These are phyloP conservation scores for Leptodactylus fallax DNA, from an alignment of 2,797 vertebrate species.

Conservation along the genomic window DNA sequence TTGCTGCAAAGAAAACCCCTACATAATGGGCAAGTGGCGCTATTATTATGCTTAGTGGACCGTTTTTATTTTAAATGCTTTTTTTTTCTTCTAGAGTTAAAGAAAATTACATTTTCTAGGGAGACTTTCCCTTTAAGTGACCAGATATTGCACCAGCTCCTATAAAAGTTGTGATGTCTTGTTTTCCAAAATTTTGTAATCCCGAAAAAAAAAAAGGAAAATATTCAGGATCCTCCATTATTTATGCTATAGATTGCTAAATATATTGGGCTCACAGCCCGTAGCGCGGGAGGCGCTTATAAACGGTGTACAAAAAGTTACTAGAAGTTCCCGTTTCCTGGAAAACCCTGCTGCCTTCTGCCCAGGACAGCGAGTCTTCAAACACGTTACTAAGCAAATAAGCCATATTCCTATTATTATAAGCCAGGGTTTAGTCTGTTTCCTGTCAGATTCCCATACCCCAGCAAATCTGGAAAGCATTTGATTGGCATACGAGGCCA, in stretches of 20 bases:
- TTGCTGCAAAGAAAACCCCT: no score
- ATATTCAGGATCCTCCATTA: background rate
- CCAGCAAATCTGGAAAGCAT: constrained; percentile 65
- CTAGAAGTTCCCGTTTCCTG: background rate
- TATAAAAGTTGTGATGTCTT: background rate
- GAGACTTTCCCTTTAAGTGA: background rate
- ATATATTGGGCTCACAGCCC: background rate
- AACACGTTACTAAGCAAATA: background rate
- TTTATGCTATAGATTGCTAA: background rate
- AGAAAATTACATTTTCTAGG: no score
- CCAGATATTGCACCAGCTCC: background rate
- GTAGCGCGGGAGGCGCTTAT: background rate
- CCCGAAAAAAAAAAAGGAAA: background rate
- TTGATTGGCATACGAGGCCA: constrained; percentile 69
- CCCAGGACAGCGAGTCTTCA: background rate
- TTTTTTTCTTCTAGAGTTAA: no score
- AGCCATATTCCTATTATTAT: background rate
- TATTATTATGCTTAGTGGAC: no score
- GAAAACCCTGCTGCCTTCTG: background rate
- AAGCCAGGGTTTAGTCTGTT: background rate
- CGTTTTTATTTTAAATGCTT: no score
- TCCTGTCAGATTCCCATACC: constrained; percentile 63
- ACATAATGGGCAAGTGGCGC: no score
- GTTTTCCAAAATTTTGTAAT: background rate
- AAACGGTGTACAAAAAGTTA: background rate